phyloP scores from a whole-genome alignment of 1,140 invertebrate genomes.

The Panulirus ornatus region DNA sequence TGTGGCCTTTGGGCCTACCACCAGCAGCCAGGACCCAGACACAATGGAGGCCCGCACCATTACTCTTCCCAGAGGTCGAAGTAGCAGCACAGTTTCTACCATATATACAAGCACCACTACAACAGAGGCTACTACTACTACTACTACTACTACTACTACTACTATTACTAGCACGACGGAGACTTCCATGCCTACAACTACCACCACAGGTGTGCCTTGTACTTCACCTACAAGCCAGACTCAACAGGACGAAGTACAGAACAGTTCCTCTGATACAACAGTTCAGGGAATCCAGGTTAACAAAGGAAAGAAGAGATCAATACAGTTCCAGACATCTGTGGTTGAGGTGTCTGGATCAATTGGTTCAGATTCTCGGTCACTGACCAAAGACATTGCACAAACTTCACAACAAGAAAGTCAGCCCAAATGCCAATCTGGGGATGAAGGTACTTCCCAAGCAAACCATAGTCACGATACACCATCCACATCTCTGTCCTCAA shows the following conservation, averaged over 20 bases:
- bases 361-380: not conserved
- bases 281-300: not conserved
- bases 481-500: not conserved
- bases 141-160: too few species aligned
- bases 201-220: too few species aligned
- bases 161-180: too few species aligned
- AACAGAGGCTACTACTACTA: too few species aligned
- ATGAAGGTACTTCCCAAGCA: not conserved
- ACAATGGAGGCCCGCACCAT: not conserved
- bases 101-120: too few species aligned
- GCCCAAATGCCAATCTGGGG: not conserved
- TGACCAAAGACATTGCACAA: not conserved
- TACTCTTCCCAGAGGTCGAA: too few species aligned
- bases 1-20: not conserved
- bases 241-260: not conserved
- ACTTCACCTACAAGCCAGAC: too few species aligned
- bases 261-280: not conserved
- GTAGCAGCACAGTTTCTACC: too few species aligned
- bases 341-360: conserved; percentile 29
- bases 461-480: not conserved
- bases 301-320: not conserved
- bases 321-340: conserved; percentile 21
- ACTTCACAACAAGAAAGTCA: not conserved
- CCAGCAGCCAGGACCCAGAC: not conserved
- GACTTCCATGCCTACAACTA: too few species aligned